Conservation (phyloP, 2,797 vertebrate species). For the Halcyon badia region DNA sequence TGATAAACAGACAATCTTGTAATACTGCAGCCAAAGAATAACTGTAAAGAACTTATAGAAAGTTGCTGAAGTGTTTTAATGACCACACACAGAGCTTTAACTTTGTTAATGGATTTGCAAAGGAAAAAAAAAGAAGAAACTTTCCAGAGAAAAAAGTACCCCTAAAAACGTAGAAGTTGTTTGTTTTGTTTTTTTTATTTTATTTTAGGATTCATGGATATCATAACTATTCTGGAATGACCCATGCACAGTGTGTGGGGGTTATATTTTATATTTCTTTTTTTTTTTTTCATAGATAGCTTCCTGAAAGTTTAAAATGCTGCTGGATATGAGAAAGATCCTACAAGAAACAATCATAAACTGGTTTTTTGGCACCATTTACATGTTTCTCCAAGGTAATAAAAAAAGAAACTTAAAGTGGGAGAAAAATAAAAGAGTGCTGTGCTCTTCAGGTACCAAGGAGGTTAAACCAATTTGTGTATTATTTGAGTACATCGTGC, state of each 20-base stretch:
- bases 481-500: background rate
- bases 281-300: slow-evolving; percentile 5
- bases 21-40: background rate
- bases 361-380: background rate
- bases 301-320: background rate
- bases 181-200: background rate
- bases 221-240: background rate
- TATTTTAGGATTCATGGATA: background rate
- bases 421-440: background rate
- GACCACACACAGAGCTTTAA: slow-evolving; percentile 43
- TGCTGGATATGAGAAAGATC: background rate
- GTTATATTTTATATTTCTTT: background rate
- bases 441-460: background rate
- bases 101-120: background rate
- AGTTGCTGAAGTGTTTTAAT: slow-evolving; percentile 35
- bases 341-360: slow-evolving; percentile 1
- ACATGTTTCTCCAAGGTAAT: background rate
- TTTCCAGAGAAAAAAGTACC: background rate
- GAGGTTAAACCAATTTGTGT: background rate
- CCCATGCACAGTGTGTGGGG: accelerated
- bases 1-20: background rate
- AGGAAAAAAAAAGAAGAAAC: background rate
- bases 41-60: slow-evolving; percentile 15
- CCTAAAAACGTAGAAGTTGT: background rate
- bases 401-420: background rate